Evolutionary conservation across 2,797 vertebrate genomes (phyloP).

Genomic region (Chloroceryle inda): DNA sequence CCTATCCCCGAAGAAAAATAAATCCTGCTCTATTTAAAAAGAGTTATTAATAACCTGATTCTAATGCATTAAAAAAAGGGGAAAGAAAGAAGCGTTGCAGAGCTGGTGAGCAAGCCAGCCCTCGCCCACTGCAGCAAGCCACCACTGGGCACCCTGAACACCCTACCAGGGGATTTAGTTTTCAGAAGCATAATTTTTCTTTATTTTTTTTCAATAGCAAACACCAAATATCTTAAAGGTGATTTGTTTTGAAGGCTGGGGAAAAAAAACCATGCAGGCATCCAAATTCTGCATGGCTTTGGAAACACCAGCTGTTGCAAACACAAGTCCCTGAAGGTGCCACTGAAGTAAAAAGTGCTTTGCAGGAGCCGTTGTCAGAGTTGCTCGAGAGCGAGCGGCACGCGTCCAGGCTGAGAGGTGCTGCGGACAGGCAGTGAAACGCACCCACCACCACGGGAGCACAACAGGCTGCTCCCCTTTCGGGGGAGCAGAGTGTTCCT

Average conservation of each 20-base stretch:
- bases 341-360: not conserved
- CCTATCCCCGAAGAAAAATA: not conserved
- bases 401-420: not conserved
- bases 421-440: not conserved
- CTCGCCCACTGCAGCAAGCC: not conserved
- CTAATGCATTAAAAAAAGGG: not conserved
- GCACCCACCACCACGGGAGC: accelerated
- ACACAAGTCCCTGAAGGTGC: not conserved
- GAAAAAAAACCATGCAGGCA: not conserved
- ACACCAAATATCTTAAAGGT: not conserved
- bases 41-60: constrained; percentile 60
- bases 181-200: not conserved
- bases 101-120: not conserved
- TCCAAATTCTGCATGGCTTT: not conserved
- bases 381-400: accelerated
- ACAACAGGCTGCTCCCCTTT: accelerated
- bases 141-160: not conserved
- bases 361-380: not conserved
- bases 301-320: not conserved
- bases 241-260: not conserved
- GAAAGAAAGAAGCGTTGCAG: not conserved
- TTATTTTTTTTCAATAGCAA: not conserved
- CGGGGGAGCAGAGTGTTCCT: not conserved
- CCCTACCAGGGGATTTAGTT: not conserved
- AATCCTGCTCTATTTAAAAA: constrained; percentile 36